These are phyloP conservation scores for Agriotes lineatus DNA, from an alignment of 2,888 invertebrate genomes.

Conservation along the genomic window DNA sequence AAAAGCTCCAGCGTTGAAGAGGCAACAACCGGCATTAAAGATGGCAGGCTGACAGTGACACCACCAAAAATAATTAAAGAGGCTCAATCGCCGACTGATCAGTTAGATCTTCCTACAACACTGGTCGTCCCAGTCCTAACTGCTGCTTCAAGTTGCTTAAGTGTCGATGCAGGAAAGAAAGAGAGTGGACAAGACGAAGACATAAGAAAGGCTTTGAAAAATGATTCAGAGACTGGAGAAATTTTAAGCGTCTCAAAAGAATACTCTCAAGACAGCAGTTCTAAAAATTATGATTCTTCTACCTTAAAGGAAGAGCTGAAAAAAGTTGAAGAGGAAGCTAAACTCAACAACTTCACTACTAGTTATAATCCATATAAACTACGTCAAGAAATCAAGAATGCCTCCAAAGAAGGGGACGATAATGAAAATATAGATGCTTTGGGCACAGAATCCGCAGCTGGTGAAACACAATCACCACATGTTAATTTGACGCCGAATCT, in stretches of 20 bases:
- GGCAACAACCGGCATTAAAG: constrained; percentile 1
- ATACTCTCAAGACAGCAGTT: not conserved
- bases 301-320: constrained; percentile 7
- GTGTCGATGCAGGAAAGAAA: not conserved
- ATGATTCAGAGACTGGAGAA: constrained; percentile 22
- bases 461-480: no score
- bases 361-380: constrained; percentile 47
- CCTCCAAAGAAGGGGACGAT: constrained; percentile 2
- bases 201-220: not conserved
- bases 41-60: constrained; percentile 11
- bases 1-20: constrained; percentile 4
- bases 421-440: not conserved
- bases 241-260: not conserved
- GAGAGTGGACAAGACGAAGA: not conserved
- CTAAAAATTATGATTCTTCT: not conserved
- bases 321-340: constrained; percentile 14
- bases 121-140: not conserved
- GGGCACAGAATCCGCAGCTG: not conserved
- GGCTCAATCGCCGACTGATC: not conserved
- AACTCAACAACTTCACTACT: constrained; percentile 20
- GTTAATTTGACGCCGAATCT: not conserved
- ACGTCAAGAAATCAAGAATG: constrained; percentile 50
- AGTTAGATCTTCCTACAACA: not conserved
- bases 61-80: constrained; percentile 20
- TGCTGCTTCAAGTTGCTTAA: not conserved